These are phyloP conservation scores for Tursiops truncatus DNA, from an alignment of 2,113 vertebrate species.

Conservation along the genomic window DNA sequence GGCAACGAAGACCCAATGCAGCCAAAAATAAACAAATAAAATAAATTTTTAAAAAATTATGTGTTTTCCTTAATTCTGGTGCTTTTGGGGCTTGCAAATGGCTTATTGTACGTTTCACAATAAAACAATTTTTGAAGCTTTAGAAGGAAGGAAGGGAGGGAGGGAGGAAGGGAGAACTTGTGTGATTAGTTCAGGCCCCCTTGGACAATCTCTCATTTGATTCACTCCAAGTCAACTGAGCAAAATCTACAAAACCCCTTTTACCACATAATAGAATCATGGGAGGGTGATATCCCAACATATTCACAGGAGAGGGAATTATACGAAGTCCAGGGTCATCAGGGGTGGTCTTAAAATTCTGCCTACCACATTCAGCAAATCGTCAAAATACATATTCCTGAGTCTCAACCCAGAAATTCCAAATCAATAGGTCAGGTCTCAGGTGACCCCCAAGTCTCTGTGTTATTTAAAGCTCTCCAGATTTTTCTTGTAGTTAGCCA, in stretches of 20 bases:
- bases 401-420: not conserved
- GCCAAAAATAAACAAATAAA: no score
- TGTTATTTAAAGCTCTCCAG: not conserved
- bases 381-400: not conserved
- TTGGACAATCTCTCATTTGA: not conserved
- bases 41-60: no score
- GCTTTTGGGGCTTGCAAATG: conserved; percentile 50
- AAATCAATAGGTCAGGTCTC: not conserved
- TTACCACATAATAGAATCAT: not conserved
- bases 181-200: no score
- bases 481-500: not conserved
- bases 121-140: conserved; percentile 73
- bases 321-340: not conserved
- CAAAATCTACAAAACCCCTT: not conserved
- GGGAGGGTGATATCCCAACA: not conserved
- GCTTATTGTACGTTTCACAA: conserved; percentile 65
- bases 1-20: no score
- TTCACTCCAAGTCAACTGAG: not conserved
- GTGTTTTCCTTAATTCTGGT: conserved; percentile 30
- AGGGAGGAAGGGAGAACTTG: no score
- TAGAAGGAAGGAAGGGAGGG: not conserved
- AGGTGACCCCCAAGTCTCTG: not conserved
- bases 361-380: not conserved
- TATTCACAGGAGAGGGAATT: not conserved
- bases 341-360: not conserved